phyloP scores from a whole-genome alignment of 2,113 vertebrate species.

The Anhinga rufa region DNA sequence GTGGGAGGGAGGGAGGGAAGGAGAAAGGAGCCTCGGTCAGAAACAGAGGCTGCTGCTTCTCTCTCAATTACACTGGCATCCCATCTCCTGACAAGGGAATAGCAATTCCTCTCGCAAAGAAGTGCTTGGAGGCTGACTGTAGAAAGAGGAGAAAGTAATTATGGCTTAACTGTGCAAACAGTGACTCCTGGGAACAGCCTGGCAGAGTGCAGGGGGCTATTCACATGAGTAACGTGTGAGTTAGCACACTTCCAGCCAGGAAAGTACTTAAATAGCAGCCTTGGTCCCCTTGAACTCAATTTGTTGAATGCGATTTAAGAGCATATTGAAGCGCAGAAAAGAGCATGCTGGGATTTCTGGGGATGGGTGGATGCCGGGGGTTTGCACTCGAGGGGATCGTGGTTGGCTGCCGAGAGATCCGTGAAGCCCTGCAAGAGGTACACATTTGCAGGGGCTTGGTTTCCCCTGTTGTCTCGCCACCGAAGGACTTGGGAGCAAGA shows the following conservation, averaged over 20 bases:
- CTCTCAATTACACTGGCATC: constrained; percentile 29
- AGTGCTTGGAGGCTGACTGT: neutral
- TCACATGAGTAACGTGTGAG: neutral
- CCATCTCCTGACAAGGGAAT: constrained; percentile 31
- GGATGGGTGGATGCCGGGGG: neutral
- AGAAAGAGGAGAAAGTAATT: constrained; percentile 41
- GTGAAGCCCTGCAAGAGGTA: neutral
- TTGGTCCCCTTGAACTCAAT: neutral
- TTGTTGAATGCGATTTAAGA: neutral
- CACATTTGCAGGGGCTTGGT: accelerated
- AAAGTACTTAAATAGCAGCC: neutral
- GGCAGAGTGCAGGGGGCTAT: neutral
- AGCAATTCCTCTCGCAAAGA: constrained; percentile 16
- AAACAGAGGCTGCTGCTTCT: neutral
- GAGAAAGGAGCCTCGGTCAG: neutral
- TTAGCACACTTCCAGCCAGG: neutral
- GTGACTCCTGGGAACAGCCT: neutral
- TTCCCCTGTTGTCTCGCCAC: neutral
- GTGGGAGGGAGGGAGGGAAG: too few relatives aligned
- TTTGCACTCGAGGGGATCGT: accelerated
- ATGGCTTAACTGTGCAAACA: constrained; percentile 16
- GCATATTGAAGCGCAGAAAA: neutral
- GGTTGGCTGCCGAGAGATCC: neutral
- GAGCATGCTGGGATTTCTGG: neutral
- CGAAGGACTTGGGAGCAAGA: neutral